These are phyloP conservation scores for Chelonoidis abingdonii DNA, from an alignment of 2,113 vertebrate genomes.

Conservation along the genomic window DNA sequence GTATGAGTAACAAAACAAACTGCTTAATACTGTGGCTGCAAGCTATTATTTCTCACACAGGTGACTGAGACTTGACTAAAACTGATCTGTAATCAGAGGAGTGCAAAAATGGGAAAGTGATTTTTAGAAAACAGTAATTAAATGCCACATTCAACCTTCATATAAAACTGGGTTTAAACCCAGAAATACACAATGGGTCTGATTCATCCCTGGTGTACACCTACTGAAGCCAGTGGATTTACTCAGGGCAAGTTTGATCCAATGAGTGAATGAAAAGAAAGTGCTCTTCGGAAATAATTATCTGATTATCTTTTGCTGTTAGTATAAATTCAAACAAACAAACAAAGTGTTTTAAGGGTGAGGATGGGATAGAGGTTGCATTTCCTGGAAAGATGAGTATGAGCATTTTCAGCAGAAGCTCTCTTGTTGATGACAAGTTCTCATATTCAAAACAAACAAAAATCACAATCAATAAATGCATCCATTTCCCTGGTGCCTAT, in stretches of 20 bases:
- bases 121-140: constrained; percentile 41
- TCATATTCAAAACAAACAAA: neutral
- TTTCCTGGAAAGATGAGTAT: neutral
- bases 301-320: constrained; percentile 40
- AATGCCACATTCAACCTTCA: constrained; percentile 50
- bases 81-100: constrained; percentile 42
- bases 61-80: constrained; percentile 18
- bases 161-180: constrained; percentile 33
- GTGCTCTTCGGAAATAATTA: constrained; percentile 43
- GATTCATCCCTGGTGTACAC: neutral
- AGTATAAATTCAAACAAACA: constrained; percentile 34
- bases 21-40: constrained; percentile 26
- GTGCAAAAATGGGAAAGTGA: constrained; percentile 28
- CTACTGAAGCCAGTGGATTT: neutral
- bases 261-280: constrained; percentile 61
- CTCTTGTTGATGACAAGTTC: neutral
- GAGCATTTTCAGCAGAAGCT: neutral
- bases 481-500: neutral
- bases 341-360: neutral
- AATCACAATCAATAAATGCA: neutral
- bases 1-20: neutral
- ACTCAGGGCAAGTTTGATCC: neutral
- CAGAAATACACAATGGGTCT: constrained; percentile 37
- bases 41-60: constrained; percentile 53
- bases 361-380: neutral